Evolutionary conservation across 2,113 vertebrate species (phyloP), one percentile per base, ranked within the genome.

Genomic region (Sceloporus undulatus): DNA sequence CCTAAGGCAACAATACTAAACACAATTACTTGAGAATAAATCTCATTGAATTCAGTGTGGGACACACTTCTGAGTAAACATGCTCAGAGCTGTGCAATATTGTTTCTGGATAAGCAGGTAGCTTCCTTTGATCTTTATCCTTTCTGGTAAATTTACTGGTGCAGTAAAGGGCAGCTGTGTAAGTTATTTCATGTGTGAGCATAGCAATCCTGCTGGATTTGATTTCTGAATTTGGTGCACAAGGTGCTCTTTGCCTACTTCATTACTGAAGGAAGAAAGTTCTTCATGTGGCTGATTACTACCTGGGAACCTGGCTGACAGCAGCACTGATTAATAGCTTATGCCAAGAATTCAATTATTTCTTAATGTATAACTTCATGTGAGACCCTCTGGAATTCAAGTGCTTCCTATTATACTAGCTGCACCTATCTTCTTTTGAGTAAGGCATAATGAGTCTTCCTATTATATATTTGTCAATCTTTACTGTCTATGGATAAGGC

Each of bases 61-160:
- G 14, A n/a, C 25, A 70, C 10, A 48, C 40, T 70, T 83, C 23
- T 82, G 65, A 38, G 38, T 29, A 68, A 42, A 27, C 66, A n/a
- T 70, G 68, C 38, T 82, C 66, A 40, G 80, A n/a, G 42, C 8
- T 66, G 38, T 66, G 25, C 9, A 21, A 18, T 48, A 70, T 70
- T 27, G 42, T 70, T 52, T 27, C 10, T 16, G 54, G 48, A 38
- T 34, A 59, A 74, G 23, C 83, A 59, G 48, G 78, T n/a, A 79
- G 19, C 29, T 23, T 70, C 40, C 70, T 85, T 85, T 75, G 10
- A 75, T 75, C 38, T 85, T 42, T 75, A 85, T 59, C 71, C 34
- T 83, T 83, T 83, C 13, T 29, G 25, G 4, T 34, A 85, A 84
- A n/a, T 74, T 34, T 10, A 56, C 38, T 42, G 42, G 56, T 5